Base-by-base conservation (phyloP, 2,797 vertebrate genomes). In the Setipinna tenuifilis region DNA sequence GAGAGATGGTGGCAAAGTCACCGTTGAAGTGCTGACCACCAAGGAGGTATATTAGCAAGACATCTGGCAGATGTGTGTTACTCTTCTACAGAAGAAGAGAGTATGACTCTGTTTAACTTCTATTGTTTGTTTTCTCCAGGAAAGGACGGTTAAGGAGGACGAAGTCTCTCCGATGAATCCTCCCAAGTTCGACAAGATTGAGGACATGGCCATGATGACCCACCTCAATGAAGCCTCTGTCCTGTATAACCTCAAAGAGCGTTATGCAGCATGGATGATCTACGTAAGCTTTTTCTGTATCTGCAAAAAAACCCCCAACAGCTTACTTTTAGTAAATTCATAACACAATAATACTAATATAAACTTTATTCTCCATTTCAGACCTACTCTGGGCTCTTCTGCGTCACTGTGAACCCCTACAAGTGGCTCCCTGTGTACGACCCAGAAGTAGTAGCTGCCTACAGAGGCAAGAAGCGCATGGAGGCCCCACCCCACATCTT, bases 171-270 rank as follows among this genome's bases (percentile, higher is more conserved):
- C 95, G 85, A 96, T 95, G 96, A 96, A 96, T 48, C 96, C 96
- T 54, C 96, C 96, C 50, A 96, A 97, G 81, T 97, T 85, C 0
- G 96, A 96, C 23, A 96, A 96, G 88, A 96, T 96, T 0, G 96
- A 96, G 92, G 95, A 96, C 92, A 97, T 97, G 96, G 96, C 95
- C 83, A 96, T 96, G 95, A 95, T 96, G 96, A 96, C 96, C 46
- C 96, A 96, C 89, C 92, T 96, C 85, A 94, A 96, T 0, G 96
- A 97, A 92, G 94, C 96, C 0, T 94, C 93, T 25, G 96, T 96
- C 91, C 92, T 97, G 89, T 96, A 94, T 91, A 96, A 96, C 92
- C 96, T 97, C 95, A 97, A 96, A 95, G 96, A 96, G 93, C 96
- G 96, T 57, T 97, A 97, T 0, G 94, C 95, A 91, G 95, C 95